Base-by-base conservation (phyloP, 2,113 vertebrate species). In the Anser brachyrhynchus region DNA sequence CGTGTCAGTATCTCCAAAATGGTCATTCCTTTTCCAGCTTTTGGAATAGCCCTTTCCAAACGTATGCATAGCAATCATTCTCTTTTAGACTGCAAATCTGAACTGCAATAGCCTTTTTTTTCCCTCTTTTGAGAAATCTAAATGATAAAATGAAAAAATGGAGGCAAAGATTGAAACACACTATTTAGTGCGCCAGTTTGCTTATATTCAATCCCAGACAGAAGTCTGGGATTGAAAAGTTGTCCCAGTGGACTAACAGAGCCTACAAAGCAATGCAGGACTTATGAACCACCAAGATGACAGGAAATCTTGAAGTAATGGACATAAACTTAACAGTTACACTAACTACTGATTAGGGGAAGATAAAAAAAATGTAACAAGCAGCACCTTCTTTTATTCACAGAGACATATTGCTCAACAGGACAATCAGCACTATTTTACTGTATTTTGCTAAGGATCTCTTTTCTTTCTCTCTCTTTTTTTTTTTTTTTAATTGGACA, bases 21-120 rank as follows among this genome's bases (percentile, higher is more conserved):
- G 46, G 26, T 72, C 86, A 94, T 84, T 94, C 70, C 65, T 92
- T 94, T 90, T 54, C 76, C 88, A 93, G 79, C 39, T 78, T 93
- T 93, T 81, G 43, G 33, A 94, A 88, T 6, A 70, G 33, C 37
- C 11, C 57, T 87, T 91, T 84, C 43, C 39, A 87, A 93, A 91
- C 0, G 3, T 14, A 26, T 2, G 3, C 57, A 71, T 7, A 67
- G 8, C 46, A 71, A 3, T 67, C 77, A 64, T 55, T 87, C 41
- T 55, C 29, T 86, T 92, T 88, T 20, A 90, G 52, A 67, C 1
- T 78, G 61, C 17, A 71, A 35, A 88, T 74, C 44, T 84, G 46
- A 94, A 90, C 86, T 33, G 25, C 11, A 88, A 88, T 26, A 0
- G 1, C 46, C 4, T 51, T 51, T 23, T 58, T 26, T 37, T 31